phyloP scores from a whole-genome alignment of 2,888 invertebrate genomes.

The Chaetoderma sp. region DNA sequence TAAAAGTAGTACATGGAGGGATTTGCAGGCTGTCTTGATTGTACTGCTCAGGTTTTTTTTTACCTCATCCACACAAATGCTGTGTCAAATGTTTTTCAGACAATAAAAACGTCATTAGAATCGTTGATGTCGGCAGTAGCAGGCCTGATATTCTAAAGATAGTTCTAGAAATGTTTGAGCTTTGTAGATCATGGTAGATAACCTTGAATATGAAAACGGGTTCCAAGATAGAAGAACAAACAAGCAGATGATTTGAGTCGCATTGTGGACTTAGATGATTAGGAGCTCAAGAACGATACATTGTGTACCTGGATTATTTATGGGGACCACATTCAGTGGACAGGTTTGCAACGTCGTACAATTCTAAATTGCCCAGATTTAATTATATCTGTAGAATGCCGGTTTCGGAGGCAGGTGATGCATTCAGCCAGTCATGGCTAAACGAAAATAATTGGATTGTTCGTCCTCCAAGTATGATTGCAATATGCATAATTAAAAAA shows the following conservation, averaged over 20 bases:
- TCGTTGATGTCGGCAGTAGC: conserved; percentile 13
- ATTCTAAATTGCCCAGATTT: conserved; percentile 6
- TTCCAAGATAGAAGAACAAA: conserved; percentile 6
- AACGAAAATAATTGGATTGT: conserved; percentile 15
- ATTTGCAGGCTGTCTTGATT: too few species aligned
- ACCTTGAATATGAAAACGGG: neutral
- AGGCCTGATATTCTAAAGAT: conserved; percentile 2
- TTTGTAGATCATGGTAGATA: neutral
- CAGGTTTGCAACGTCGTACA: conserved; percentile 15
- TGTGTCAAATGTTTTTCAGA: conserved; percentile 8
- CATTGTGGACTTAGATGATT: conserved; percentile 11
- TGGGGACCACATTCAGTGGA: conserved; percentile 15
- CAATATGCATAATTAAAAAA: too few species aligned
- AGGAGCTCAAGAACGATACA: neutral
- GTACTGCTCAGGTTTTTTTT: neutral
- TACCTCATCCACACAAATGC: neutral
- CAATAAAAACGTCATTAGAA: conserved; percentile 8
- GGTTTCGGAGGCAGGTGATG: neutral
- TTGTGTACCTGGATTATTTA: neutral
- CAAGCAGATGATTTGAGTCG: conserved; percentile 12
- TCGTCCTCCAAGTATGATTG: too few species aligned
- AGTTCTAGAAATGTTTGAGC: neutral
- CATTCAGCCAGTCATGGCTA: conserved; percentile 6
- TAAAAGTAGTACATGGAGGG: too few species aligned
- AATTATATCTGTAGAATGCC: conserved; percentile 11